These are phyloP conservation scores for Andricus quercusramuli DNA, from an alignment of 2,888 invertebrate genomes.

Conservation along the genomic window DNA sequence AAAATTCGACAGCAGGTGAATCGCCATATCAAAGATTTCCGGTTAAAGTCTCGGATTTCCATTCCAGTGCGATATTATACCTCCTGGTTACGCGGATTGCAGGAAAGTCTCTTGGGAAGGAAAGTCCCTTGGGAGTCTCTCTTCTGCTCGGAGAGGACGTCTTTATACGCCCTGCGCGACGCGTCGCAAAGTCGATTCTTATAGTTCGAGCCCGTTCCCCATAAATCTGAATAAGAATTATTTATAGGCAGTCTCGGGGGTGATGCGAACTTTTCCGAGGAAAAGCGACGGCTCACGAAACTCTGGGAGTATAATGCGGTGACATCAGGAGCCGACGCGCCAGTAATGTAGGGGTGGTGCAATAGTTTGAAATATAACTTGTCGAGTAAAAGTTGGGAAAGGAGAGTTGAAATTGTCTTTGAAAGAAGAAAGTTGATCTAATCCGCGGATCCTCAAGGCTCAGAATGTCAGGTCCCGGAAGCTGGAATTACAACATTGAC, in stretches of 20 bases:
- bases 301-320: slow-evolving; percentile 40
- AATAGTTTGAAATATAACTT: slow-evolving; percentile 29
- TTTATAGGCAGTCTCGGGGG: slow-evolving; percentile 64
- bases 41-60: slow-evolving; percentile 45
- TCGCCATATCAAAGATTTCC: slow-evolving; percentile 5
- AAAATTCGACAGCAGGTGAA: neutral
- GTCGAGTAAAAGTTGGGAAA: slow-evolving; percentile 5
- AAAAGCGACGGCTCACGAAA: slow-evolving; percentile 39
- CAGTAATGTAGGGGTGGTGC: slow-evolving; percentile 9
- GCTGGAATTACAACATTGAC: no score
- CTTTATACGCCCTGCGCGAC: slow-evolving; percentile 39
- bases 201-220: slow-evolving; percentile 57
- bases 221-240: slow-evolving; percentile 74
- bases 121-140: neutral
- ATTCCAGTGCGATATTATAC: slow-evolving; percentile 45
- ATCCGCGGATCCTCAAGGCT: neutral
- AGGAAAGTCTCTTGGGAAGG: neutral
- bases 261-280: slow-evolving; percentile 37
- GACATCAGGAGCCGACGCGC: slow-evolving; percentile 11
- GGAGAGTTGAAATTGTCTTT: slow-evolving; percentile 42
- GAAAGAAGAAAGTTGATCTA: slow-evolving; percentile 49
- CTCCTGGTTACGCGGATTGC: slow-evolving; percentile 13
- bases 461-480: no score
- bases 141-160: slow-evolving; percentile 13
- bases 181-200: slow-evolving; percentile 55